A percentile compares a stretch with the other conserved stretches of the same genome.
These are phyloP conservation scores for Rapana venosa DNA, from an alignment of 2,888 invertebrate species.

Conservation along the genomic window DNA sequence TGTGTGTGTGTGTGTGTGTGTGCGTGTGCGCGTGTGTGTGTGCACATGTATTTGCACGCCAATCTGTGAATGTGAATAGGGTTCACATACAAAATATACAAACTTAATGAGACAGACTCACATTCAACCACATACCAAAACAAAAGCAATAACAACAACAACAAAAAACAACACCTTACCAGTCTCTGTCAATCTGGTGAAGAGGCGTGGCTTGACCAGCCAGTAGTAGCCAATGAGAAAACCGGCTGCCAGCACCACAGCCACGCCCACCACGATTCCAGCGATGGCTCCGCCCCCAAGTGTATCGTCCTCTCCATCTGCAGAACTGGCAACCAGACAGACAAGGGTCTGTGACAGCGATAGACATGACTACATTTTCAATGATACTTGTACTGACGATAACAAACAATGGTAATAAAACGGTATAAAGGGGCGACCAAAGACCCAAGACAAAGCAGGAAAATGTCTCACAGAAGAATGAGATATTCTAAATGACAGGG, in stretches of 20 bases:
- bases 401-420: no score
- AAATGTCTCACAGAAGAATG: no score
- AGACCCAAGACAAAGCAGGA: no score
- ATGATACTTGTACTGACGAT: no score
- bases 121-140: background rate
- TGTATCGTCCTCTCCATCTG: background rate
- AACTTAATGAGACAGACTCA: background rate
- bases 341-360: no score
- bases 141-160: background rate
- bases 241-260: background rate
- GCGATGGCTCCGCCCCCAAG: conserved; percentile 22
- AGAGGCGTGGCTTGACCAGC: conserved; percentile 24
- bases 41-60: background rate
- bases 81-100: background rate
- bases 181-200: background rate
- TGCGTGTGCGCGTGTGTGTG: background rate
- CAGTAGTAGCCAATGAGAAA: conserved; percentile 27
- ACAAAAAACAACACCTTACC: background rate
- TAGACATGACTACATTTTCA: no score
- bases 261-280: conserved; percentile 26
- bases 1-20: background rate
- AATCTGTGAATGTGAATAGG: background rate
- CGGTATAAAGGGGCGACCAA: no score
- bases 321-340: background rate
- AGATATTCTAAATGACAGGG: no score